These are phyloP conservation scores for Cydia pomonella DNA, from an alignment of 1,140 invertebrate species.

Conservation along the genomic window DNA sequence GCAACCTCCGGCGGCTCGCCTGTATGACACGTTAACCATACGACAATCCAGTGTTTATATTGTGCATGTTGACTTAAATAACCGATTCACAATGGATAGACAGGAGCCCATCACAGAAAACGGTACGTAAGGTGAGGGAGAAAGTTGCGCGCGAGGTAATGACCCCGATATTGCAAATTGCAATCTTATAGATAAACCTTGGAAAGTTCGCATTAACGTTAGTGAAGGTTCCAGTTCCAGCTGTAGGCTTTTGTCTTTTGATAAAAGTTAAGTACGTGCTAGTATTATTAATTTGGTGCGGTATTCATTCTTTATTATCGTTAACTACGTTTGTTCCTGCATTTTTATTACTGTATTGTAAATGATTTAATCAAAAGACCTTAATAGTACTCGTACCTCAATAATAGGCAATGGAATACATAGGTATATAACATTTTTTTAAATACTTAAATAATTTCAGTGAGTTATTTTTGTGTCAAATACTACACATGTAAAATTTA, in stretches of 20 bases:
- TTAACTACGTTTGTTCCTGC: neutral
- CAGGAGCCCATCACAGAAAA: constrained; percentile 38
- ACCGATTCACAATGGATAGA: constrained; percentile 38
- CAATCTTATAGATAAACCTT: constrained; percentile 30
- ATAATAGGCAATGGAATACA: neutral
- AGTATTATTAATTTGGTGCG: neutral
- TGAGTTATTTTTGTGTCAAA: no score
- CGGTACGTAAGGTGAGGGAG: constrained; percentile 40
- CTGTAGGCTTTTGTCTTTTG: constrained; percentile 3
- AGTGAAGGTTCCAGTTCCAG: constrained; percentile 20
- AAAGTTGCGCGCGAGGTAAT: constrained; percentile 36
- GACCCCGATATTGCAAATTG: constrained; percentile 26
- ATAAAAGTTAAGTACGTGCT: neutral
- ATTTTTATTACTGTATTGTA: neutral
- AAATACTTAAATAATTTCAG: no score
- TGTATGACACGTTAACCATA: constrained; percentile 10
- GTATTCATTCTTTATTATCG: neutral
- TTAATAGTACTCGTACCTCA: no score
- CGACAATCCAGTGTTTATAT: constrained; percentile 27
- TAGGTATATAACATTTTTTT: no score
- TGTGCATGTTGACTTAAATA: constrained; percentile 10
- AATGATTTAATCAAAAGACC: neutral
- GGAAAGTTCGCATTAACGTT: constrained; percentile 16
- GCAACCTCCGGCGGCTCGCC: constrained; percentile 12
- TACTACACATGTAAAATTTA: no score